Conservation (phyloP, 1,140 invertebrate genomes). For the Conus ventricosus region DNA sequence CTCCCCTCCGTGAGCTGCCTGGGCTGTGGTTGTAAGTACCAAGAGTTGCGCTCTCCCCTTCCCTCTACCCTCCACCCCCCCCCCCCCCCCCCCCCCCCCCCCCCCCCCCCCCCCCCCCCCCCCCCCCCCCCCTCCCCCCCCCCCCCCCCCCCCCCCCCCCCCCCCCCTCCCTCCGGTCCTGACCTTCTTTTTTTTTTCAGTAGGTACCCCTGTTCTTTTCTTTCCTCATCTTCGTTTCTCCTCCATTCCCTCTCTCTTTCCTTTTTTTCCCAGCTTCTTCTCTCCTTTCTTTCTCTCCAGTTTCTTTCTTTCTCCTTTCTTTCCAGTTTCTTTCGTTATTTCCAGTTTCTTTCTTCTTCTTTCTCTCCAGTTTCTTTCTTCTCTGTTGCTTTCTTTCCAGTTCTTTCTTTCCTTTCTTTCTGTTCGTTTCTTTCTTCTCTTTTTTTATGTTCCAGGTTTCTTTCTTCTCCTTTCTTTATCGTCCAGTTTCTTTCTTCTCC, state of each 20-base stretch:
- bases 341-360: background rate
- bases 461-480: background rate
- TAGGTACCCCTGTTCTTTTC: background rate
- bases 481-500: too few relatives aligned
- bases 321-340: background rate
- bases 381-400: background rate
- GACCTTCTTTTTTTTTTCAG: background rate
- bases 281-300: background rate
- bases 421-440: constrained; percentile 13
- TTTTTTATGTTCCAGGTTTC: background rate
- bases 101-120: background rate
- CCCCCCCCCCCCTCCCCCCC: background rate
- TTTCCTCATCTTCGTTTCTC: background rate
- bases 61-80: background rate
- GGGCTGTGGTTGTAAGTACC: too few relatives aligned
- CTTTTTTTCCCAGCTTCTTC: background rate
- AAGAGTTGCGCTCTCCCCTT: background rate
- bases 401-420: background rate
- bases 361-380: background rate
- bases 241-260: constrained; percentile 5
- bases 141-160: background rate
- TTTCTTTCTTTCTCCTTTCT: background rate
- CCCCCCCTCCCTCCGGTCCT: background rate
- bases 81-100: background rate
- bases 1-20: background rate